Conservation (phyloP, 2,888 invertebrate genomes). For the Helleia helle region DNA sequence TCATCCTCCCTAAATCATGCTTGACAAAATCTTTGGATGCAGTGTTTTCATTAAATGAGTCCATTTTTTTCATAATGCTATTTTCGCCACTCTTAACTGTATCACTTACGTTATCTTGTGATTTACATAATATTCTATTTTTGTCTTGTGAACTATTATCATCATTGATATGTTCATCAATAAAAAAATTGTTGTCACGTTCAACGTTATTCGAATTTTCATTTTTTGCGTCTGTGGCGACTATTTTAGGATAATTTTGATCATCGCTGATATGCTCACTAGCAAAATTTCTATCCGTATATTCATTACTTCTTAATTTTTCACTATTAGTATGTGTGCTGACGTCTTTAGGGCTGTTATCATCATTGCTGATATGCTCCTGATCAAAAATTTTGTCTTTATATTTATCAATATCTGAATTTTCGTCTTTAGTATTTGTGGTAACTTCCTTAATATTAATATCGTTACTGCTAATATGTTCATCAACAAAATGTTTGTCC, state of each 20-base stretch:
- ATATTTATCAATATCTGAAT: no score
- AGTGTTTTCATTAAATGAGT: not conserved
- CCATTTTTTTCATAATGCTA: not conserved
- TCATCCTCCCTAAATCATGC: constrained; percentile 26
- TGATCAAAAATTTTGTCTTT: no score
- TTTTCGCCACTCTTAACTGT: constrained; percentile 3
- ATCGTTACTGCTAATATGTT: no score
- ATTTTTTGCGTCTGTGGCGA: constrained; percentile 20
- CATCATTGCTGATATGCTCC: no score
- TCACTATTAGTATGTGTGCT: constrained; percentile 17
- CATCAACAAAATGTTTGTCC: not conserved
- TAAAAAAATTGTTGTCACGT: no score
- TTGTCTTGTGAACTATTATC: not conserved
- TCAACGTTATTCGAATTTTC: not conserved
- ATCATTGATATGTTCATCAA: not conserved
- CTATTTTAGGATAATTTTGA: constrained; percentile 37
- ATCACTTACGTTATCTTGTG: constrained; percentile 4
- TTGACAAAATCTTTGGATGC: constrained; percentile 9
- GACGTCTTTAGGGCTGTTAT: constrained; percentile 38
- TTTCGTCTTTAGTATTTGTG: no score
- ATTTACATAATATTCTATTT: constrained; percentile 2
- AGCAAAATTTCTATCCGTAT: not conserved
- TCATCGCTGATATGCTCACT: not conserved
- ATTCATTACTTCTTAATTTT: constrained; percentile 15
- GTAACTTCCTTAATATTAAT: no score